Conservation (phyloP, 2,888 invertebrate genomes). For the Blera fallax region DNA sequence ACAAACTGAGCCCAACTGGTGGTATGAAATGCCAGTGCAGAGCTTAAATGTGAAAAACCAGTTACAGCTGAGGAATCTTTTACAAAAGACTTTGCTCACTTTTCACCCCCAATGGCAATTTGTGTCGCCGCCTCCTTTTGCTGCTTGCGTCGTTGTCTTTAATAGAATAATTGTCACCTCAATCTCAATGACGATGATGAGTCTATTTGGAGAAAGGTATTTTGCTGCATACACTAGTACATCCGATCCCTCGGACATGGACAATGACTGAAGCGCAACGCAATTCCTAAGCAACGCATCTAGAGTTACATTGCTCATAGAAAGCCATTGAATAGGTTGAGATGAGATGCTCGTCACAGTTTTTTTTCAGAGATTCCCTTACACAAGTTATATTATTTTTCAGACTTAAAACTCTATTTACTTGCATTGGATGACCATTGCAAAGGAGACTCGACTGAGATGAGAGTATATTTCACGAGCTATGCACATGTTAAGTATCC, state of each 20-base stretch:
- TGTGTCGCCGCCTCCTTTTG: neutral
- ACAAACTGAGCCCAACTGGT: conserved; percentile 61
- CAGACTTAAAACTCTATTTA: conserved; percentile 47
- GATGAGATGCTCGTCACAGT: conserved; percentile 35
- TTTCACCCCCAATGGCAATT: conserved; percentile 51
- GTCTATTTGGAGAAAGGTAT: conserved; percentile 69
- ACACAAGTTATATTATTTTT: conserved; percentile 62
- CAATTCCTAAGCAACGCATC: conserved; percentile 64
- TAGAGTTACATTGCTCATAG: conserved; percentile 53
- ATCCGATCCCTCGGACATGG: conserved; percentile 66
- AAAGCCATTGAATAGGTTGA: conserved; percentile 15
- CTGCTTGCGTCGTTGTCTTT: neutral
- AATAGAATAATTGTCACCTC: conserved; percentile 57
- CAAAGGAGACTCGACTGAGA: conserved; percentile 4
- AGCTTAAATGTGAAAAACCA: conserved; percentile 80
- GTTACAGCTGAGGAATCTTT: conserved; percentile 80
- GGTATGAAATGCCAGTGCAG: conserved; percentile 64
- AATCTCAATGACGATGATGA: conserved; percentile 56
- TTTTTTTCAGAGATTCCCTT: conserved; percentile 53
- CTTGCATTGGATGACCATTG: conserved; percentile 34
- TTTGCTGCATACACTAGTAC: conserved; percentile 27
- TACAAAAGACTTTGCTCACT: conserved; percentile 76
- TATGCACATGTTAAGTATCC: conserved; percentile 30
- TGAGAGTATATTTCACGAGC: neutral
- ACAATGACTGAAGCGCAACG: conserved; percentile 63